These are phyloP conservation scores for Pogonophryne albipinna DNA, from an alignment of 2,797 vertebrate species.

Conservation along the genomic window DNA sequence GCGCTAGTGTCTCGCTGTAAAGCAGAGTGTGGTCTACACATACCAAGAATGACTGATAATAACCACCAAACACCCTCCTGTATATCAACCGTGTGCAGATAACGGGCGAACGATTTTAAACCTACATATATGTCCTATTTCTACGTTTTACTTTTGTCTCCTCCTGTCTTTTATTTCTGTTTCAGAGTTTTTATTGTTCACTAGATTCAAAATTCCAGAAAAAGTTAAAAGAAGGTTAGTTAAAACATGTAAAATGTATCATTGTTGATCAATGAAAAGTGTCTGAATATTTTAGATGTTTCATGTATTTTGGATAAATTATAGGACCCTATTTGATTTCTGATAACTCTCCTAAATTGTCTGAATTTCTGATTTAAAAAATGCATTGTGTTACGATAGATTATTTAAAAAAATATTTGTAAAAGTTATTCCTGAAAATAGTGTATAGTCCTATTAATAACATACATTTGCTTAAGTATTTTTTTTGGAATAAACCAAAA, in stretches of 20 bases:
- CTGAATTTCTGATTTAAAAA: neutral
- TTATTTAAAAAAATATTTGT: neutral
- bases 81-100: neutral
- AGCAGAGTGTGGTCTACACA: conserved; percentile 4
- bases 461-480: no score
- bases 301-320: neutral
- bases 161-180: neutral
- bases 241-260: neutral
- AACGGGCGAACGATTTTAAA: neutral
- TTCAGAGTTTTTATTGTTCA: neutral
- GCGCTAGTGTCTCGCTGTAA: conserved; percentile 46
- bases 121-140: neutral
- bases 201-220: neutral
- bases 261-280: neutral
- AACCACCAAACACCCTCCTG: neutral
- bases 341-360: neutral
- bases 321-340: neutral
- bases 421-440: neutral
- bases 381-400: no score
- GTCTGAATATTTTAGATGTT: neutral
- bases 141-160: neutral
- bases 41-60: no score
- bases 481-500: neutral
- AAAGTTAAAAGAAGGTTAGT: neutral
- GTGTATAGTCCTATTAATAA: neutral